Evolutionary conservation across 2,113 vertebrate genomes (phyloP).

Genomic region (Aegithalos caudatus): DNA sequence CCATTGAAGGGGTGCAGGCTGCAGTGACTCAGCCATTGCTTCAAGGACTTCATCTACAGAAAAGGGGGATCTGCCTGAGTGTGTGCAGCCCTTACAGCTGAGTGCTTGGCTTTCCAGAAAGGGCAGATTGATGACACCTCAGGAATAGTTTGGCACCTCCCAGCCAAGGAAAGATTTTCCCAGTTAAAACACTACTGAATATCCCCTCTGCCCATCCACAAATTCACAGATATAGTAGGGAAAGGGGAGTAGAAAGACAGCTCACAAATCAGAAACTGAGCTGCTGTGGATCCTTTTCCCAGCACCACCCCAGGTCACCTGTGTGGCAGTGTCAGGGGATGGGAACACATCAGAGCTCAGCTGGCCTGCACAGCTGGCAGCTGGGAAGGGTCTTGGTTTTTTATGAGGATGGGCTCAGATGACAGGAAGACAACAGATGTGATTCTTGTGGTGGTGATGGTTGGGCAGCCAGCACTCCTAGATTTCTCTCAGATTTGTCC

Average conservation of each 20-base stretch:
- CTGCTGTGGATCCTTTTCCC: background rate
- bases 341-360: background rate
- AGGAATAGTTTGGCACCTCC: background rate
- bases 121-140: background rate
- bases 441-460: background rate
- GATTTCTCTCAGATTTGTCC: background rate
- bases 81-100: background rate
- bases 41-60: background rate
- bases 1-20: background rate
- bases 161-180: background rate
- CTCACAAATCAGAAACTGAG: background rate
- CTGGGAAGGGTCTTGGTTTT: background rate
- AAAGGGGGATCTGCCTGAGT: background rate
- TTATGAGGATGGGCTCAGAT: background rate
- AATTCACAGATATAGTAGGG: background rate
- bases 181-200: background rate
- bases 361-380: background rate
- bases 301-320: background rate
- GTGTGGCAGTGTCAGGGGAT: background rate
- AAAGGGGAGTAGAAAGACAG: background rate
- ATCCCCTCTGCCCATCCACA: background rate
- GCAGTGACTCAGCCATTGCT: rapidly evolving
- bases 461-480: background rate
- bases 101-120: background rate
- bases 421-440: background rate